phyloP scores from a whole-genome alignment of 2,888 invertebrate species.

The Nasonovia ribisnigri region DNA sequence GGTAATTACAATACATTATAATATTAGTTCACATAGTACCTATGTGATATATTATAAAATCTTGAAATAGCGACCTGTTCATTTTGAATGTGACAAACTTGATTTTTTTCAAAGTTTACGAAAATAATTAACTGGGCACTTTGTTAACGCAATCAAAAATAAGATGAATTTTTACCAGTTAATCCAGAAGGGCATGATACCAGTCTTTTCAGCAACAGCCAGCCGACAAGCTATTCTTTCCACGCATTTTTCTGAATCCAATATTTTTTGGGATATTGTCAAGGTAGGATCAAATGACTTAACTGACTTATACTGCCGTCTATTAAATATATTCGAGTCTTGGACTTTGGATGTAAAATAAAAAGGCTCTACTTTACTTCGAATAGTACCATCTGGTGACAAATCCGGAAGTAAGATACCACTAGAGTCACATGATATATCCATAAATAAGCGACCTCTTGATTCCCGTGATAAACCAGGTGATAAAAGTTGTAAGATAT shows the following conservation, averaged over 20 bases:
- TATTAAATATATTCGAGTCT: not conserved
- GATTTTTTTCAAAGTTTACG: not conserved
- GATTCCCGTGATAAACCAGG: not conserved
- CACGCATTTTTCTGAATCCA: conserved; percentile 66
- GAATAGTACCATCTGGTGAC: not conserved
- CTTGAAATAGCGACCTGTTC: not conserved
- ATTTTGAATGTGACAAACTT: not conserved
- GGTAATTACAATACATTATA: not conserved
- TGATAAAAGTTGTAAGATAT: not conserved
- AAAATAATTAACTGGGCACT: not conserved
- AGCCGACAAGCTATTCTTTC: conserved; percentile 67
- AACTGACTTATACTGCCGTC: not conserved
- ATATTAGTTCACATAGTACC: conserved; percentile 35
- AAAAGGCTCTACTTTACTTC: not conserved
- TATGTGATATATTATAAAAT: not conserved
- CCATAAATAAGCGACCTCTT: not conserved
- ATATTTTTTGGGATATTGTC: not conserved
- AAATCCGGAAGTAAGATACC: not conserved
- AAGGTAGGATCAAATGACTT: not conserved
- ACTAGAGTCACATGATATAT: not conserved
- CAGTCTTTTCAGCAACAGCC: conserved; percentile 66
- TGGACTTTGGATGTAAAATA: not conserved
- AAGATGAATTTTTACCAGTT: not conserved
- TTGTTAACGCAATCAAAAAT: not conserved
- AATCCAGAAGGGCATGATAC: conserved; percentile 41